A percentile compares a stretch with the other conserved stretches of the same genome.
Conservation (phyloP, 2,113 vertebrate species). For the Neotoma lepida region DNA sequence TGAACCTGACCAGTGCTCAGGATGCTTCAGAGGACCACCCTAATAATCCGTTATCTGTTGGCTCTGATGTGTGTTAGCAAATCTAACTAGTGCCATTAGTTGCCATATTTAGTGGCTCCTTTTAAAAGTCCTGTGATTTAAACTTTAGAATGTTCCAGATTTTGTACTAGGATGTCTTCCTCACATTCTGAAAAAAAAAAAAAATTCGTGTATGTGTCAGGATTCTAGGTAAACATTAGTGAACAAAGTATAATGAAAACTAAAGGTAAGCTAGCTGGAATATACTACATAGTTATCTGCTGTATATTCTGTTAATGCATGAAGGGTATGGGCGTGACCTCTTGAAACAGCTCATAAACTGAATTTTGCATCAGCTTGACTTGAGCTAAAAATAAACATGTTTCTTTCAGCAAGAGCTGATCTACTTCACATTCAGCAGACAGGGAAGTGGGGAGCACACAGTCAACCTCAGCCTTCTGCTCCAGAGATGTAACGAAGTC, state of each 20-base stretch:
- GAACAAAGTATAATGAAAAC: background rate
- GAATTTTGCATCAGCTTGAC: background rate
- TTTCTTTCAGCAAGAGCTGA: constrained; percentile 94
- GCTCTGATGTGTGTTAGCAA: background rate
- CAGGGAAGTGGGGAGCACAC: constrained; percentile 90
- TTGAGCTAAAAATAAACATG: constrained; percentile 53
- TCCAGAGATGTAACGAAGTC: constrained; percentile 96
- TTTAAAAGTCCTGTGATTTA: background rate
- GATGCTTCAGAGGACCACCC: background rate
- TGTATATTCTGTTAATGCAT: background rate
- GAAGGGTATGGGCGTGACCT: background rate
- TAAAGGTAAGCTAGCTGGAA: background rate
- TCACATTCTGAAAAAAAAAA: background rate
- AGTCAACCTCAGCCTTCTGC: constrained; percentile 91
- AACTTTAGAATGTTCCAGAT: constrained; percentile 9
- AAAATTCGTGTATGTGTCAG: background rate
- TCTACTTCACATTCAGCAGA: constrained; percentile 96
- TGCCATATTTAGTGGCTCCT: background rate
- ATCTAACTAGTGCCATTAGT: background rate
- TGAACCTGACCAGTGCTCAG: background rate
- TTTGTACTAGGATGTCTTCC: background rate
- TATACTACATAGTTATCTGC: background rate
- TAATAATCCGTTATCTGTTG: background rate
- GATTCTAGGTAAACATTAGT: background rate
- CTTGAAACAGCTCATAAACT: background rate